These are phyloP conservation scores for Ameiurus melas DNA, from an alignment of 2,113 vertebrate species.

Conservation along the genomic window DNA sequence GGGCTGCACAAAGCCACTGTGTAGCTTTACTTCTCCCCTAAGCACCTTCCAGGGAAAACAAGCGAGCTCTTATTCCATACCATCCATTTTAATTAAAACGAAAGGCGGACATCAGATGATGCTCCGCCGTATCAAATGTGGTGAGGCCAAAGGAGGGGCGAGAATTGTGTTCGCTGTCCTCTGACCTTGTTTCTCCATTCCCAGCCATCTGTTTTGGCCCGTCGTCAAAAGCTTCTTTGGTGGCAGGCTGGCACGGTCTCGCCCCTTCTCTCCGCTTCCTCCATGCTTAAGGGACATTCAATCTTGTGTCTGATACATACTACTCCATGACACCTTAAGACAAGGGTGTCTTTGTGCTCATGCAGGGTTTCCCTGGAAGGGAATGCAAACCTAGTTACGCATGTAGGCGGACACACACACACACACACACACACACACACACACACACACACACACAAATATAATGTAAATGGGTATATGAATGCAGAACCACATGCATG, in stretches of 20 bases:
- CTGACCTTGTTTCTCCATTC: slow-evolving; percentile 63
- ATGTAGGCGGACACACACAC: slow-evolving; percentile 32
- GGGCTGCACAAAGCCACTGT: slow-evolving; percentile 63
- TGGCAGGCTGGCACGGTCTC: slow-evolving; percentile 66
- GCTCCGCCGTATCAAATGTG: slow-evolving; percentile 68
- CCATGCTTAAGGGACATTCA: slow-evolving; percentile 75
- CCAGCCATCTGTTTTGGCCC: slow-evolving; percentile 72
- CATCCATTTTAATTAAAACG: slow-evolving; percentile 75
- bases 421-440: slow-evolving; percentile 30
- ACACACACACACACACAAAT: slow-evolving; percentile 8
- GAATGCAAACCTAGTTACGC: slow-evolving; percentile 59
- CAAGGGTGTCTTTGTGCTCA: slow-evolving; percentile 69
- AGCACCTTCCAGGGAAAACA: slow-evolving; percentile 71
- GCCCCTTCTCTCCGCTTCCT: slow-evolving; percentile 61
- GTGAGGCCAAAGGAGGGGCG: slow-evolving; percentile 60
- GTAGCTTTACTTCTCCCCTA: slow-evolving; percentile 64
- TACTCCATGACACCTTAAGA: slow-evolving; percentile 75
- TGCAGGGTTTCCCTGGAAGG: slow-evolving; percentile 42
- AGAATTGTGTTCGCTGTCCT: slow-evolving; percentile 63
- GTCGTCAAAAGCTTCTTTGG: slow-evolving; percentile 71
- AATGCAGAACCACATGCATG: slow-evolving; percentile 46
- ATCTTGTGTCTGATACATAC: slow-evolving; percentile 73
- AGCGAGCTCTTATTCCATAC: slow-evolving; percentile 71
- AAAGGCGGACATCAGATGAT: slow-evolving; percentile 71
- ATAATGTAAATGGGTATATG: slow-evolving; percentile 33